Evolutionary conservation across 2,888 invertebrate species (phyloP).

Genomic region (Limenitis camilla): DNA sequence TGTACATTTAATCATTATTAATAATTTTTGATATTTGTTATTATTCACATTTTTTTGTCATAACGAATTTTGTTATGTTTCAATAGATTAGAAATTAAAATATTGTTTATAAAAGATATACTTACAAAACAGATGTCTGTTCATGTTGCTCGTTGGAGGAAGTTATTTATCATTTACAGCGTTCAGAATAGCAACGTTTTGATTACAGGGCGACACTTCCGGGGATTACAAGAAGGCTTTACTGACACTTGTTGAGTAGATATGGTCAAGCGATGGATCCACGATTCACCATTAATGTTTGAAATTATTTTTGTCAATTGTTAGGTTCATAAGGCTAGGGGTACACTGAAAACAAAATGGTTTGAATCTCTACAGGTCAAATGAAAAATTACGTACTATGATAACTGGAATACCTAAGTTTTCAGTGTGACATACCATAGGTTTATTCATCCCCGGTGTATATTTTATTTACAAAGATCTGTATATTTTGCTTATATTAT

Average conservation of each 20-base stretch:
- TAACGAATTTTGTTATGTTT: neutral
- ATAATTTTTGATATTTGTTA: neutral
- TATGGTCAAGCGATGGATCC: slow-evolving; percentile 36
- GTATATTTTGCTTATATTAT: slow-evolving; percentile 64
- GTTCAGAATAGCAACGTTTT: slow-evolving; percentile 57
- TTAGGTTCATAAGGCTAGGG: slow-evolving; percentile 44
- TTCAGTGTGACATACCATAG: slow-evolving; percentile 36
- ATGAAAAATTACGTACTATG: too few relatives aligned
- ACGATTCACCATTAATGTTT: slow-evolving; percentile 44
- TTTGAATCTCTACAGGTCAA: too few relatives aligned
- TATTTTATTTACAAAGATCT: slow-evolving; percentile 58
- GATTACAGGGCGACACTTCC: slow-evolving; percentile 91
- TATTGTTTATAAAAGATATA: too few relatives aligned
- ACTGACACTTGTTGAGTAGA: slow-evolving; percentile 85
- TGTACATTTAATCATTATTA: too few relatives aligned
- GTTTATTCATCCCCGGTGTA: slow-evolving; percentile 42
- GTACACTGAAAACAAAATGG: slow-evolving; percentile 20
- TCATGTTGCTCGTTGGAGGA: too few relatives aligned
- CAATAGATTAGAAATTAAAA: neutral
- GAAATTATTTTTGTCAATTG: slow-evolving; percentile 62
- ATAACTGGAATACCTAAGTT: slow-evolving; percentile 18
- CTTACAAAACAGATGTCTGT: too few relatives aligned
- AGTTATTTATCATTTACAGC: slow-evolving; percentile 28
- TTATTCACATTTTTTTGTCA: neutral
- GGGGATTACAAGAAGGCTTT: slow-evolving; percentile 95